phyloP scores from a whole-genome alignment of 92 coral and sea anemone species.

The Diadumene lineata region DNA sequence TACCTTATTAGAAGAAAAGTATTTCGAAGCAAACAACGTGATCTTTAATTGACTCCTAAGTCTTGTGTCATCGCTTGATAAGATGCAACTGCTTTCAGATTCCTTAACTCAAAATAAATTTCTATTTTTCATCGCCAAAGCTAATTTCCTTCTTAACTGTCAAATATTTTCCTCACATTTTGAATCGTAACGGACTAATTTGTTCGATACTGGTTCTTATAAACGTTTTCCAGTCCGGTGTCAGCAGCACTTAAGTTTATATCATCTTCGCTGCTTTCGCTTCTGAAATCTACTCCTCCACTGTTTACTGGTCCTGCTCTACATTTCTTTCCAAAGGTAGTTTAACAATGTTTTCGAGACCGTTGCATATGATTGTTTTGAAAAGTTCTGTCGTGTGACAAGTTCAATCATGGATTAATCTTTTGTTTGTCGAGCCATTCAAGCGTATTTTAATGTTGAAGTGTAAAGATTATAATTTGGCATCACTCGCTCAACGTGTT shows the following conservation, averaged over 20 bases:
- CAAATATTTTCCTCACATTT: background rate
- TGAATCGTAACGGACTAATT: slow-evolving; percentile 4
- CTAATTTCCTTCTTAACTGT: no score
- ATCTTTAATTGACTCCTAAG: no score
- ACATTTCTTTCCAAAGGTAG: no score
- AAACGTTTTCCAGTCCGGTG: no score
- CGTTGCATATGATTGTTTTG: background rate
- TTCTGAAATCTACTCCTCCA: no score
- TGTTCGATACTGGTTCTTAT: no score
- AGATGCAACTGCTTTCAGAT: no score
- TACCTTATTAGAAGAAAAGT: background rate
- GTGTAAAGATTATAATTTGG: background rate
- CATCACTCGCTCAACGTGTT: background rate
- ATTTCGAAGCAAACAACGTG: background rate
- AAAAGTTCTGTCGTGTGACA: slow-evolving; percentile 12
- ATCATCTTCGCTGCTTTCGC: no score
- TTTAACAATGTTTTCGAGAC: slow-evolving; percentile 1
- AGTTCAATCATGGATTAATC: background rate
- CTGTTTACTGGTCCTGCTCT: no score
- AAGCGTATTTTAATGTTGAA: background rate
- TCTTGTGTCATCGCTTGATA: no score
- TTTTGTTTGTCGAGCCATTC: slow-evolving; percentile 23
- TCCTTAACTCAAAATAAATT: background rate
- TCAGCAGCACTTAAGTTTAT: no score
- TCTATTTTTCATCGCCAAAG: background rate